Evolutionary conservation across 1,140 invertebrate species (phyloP).

Genomic region (Diabrotica undecimpunctata): DNA sequence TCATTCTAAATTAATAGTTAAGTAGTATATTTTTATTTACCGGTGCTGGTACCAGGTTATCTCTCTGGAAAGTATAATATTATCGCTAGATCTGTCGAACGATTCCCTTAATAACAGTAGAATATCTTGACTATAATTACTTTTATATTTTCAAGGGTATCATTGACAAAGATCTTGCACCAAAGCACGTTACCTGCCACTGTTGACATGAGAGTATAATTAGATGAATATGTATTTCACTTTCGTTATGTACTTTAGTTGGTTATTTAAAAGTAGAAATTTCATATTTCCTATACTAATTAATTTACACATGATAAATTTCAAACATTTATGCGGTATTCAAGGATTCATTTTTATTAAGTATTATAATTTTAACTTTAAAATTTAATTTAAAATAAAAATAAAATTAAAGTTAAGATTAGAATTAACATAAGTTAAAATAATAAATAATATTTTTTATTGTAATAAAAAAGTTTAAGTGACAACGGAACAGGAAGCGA

Average conservation of each 20-base stretch:
- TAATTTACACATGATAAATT: too few species aligned
- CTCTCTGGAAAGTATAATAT: not conserved
- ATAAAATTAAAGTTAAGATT: too few species aligned
- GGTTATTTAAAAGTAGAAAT: not conserved
- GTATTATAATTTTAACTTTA: too few species aligned
- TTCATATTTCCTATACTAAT: not conserved
- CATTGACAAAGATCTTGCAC: not conserved
- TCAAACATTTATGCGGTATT: too few species aligned
- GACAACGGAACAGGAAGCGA: too few species aligned
- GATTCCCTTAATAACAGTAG: not conserved
- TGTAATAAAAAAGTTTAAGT: too few species aligned
- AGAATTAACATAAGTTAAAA: too few species aligned
- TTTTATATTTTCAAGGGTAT: conserved; percentile 1
- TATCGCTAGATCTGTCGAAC: not conserved
- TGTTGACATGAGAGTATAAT: not conserved
- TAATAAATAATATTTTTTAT: too few species aligned
- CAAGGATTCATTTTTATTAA: too few species aligned
- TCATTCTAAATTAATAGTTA: too few species aligned
- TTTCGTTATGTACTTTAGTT: not conserved
- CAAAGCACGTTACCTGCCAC: not conserved
- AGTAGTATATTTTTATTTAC: too few species aligned
- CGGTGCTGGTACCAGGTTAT: not conserved
- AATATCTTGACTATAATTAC: not conserved
- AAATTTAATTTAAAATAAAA: too few species aligned
- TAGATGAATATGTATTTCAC: not conserved